Evolutionary conservation across 2,797 vertebrate species (phyloP), one percentile per base, ranked within the genome.

Genomic region (Schizopygopsis pylzovi): DNA sequence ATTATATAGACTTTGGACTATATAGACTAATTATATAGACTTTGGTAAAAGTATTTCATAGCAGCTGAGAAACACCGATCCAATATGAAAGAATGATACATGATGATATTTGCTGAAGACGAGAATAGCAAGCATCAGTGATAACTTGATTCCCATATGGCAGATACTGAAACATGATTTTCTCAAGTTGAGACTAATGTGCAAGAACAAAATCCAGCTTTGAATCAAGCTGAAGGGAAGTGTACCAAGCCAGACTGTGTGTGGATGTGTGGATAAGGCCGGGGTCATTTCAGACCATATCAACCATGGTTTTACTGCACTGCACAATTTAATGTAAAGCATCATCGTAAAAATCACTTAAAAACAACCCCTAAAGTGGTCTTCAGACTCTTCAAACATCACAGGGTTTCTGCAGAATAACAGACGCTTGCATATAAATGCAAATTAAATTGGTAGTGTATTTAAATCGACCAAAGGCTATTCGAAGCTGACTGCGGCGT

Each of bases 101-200:
- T 78, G 67, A 87, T 76, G 63, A 92, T 89, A 92, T 92, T 91
- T 90, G 90, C 87, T 89, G 91, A 83, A 85, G 87, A 59, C n/a
- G 3, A 41, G 33, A 41, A 78, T 59, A 43, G 77, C 56, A 54
- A 54, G 52, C 52, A 54, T 54, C 52, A 54, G 16, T 20, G 52
- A 54, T 92, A 89, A 87, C 88, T 86, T 87, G 6, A 77, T 77
- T 77, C 20, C 61, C 79, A 49, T 16, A 80, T 22, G n/a, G 3
- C 41, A 80, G 25, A 22, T 33, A 65, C 61, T n/a, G 10, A 80
- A 80, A 47, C 28, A n/a, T 22, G 45, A 52, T 15, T 54, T 81
- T 39, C 39, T 45, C 37, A 81, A 41, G 37, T 54, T 39, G 33
- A 52, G 11, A n/a, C 10, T 68, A 81, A 81, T 81, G 2, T 49